Evolutionary conservation across 35 echinoderm and acorn worm species (phyloP).

Genomic region (Diadema setosum): DNA sequence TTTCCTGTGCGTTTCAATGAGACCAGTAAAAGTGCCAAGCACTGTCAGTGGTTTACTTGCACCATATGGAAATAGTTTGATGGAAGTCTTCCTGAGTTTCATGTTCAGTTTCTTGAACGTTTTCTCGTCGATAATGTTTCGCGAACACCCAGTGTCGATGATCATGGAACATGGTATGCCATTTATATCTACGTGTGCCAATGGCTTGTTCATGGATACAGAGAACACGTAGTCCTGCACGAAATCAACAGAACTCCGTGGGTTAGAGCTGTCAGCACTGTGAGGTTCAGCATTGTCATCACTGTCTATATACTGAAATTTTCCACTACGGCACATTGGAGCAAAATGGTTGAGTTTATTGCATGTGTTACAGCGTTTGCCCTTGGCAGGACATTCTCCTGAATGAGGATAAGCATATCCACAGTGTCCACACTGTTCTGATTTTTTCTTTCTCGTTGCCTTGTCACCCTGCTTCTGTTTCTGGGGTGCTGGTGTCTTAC

Average conservation of each 20-base stretch:
- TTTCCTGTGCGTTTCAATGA: not conserved
- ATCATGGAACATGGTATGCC: not conserved
- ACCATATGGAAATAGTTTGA: conserved; percentile 5
- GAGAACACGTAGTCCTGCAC: not conserved
- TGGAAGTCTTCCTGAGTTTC: not conserved
- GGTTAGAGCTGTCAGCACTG: too few relatives aligned
- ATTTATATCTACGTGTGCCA: not conserved
- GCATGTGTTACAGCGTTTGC: not conserved
- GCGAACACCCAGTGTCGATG: not conserved
- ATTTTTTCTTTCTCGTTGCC: too few relatives aligned
- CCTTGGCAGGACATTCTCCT: not conserved
- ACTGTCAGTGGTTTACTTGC: not conserved
- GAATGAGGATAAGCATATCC: not conserved
- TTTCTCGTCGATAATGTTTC: not conserved
- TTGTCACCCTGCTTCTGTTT: too few relatives aligned
- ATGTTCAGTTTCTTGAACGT: not conserved
- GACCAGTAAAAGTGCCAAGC: not conserved
- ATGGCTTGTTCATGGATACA: not conserved
- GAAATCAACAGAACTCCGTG: not conserved
- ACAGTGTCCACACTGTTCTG: not conserved
- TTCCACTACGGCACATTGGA: not conserved
- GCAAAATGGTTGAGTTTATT: not conserved
- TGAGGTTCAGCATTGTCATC: not conserved
- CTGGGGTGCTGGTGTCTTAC: too few relatives aligned
- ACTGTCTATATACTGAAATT: not conserved